These are phyloP conservation scores for Aplochiton taeniatus DNA, from an alignment of 2,797 vertebrate species.

Conservation along the genomic window DNA sequence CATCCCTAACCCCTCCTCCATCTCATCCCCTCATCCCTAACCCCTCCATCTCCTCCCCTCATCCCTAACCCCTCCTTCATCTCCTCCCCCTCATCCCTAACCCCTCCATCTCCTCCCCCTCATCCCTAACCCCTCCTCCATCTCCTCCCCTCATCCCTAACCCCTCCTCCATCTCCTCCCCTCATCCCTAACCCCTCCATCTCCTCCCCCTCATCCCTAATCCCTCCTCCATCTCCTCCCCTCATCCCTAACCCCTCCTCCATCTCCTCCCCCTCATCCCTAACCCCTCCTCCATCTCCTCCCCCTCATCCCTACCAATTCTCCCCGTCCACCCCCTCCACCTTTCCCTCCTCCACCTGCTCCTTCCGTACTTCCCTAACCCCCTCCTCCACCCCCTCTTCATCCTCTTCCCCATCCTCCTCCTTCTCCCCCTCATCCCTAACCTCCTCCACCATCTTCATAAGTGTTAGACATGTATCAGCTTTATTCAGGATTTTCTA, in stretches of 20 bases:
- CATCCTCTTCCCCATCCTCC: slow-evolving; percentile 23
- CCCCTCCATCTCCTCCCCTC: too few relatives aligned
- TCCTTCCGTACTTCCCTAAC: slow-evolving; percentile 27
- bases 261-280: not conserved
- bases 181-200: too few relatives aligned
- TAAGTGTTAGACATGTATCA: not conserved
- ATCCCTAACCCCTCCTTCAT: too few relatives aligned
- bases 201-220: too few relatives aligned
- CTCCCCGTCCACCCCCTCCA: not conserved
- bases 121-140: too few relatives aligned
- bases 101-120: too few relatives aligned
- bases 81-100: too few relatives aligned
- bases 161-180: too few relatives aligned
- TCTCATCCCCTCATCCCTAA: too few relatives aligned
- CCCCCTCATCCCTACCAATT: not conserved
- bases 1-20: too few relatives aligned
- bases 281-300: too few relatives aligned
- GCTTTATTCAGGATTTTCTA: not conserved
- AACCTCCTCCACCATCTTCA: slow-evolving; percentile 46
- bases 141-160: too few relatives aligned
- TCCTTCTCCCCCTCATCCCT: slow-evolving; percentile 26
- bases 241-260: not conserved
- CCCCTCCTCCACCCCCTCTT: slow-evolving; percentile 32
- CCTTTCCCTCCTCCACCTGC: not conserved
- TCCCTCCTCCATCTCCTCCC: not conserved